These are phyloP conservation scores for Chroicocephalus ridibundus DNA, from an alignment of 2,113 vertebrate species.

Conservation along the genomic window DNA sequence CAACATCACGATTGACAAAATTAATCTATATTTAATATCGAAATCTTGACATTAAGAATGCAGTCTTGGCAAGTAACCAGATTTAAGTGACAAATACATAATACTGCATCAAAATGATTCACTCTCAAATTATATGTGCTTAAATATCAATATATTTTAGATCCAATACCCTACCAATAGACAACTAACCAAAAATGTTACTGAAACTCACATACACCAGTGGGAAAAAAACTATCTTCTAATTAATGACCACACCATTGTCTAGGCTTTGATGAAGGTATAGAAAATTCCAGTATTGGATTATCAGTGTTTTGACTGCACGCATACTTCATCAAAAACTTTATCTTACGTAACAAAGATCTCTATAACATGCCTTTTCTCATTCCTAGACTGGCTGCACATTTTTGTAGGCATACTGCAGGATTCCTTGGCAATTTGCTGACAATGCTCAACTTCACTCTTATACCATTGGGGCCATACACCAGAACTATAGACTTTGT, in stretches of 20 bases:
- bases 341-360: not conserved
- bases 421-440: not conserved
- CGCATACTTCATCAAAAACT: not conserved
- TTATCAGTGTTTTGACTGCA: not conserved
- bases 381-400: not conserved
- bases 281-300: not conserved
- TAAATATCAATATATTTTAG: not conserved
- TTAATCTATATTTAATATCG: slow-evolving; percentile 62
- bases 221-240: not conserved
- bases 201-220: not conserved
- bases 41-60: slow-evolving; percentile 46
- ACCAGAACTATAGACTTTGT: not conserved
- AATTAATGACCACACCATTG: not conserved
- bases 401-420: not conserved
- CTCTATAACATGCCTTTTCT: not conserved
- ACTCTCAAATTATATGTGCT: not conserved
- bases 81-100: not conserved
- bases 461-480: not conserved
- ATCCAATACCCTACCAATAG: not conserved
- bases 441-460: not conserved
- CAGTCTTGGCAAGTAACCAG: not conserved
- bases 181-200: not conserved
- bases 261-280: not conserved
- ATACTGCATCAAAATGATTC: not conserved
- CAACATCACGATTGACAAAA: slow-evolving; percentile 68